Evolutionary conservation across 1,140 invertebrate species (phyloP).

Genomic region (Drosophila dunni): DNA sequence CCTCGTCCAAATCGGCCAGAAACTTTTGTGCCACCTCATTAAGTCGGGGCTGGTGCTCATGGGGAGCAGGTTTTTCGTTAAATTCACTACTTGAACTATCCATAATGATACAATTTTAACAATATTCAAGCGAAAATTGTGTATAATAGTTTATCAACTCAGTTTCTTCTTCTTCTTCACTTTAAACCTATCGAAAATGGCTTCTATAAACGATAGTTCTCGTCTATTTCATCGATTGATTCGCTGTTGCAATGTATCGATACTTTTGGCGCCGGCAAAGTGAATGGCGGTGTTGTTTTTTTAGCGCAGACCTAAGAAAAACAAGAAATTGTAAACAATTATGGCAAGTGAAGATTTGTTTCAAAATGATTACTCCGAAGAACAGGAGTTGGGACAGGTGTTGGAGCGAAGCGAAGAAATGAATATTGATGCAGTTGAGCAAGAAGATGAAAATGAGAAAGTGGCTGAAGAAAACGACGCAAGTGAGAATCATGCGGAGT

Average conservation of each 20-base stretch:
- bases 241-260: background rate
- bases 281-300: slow-evolving; percentile 4
- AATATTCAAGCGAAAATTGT: slow-evolving; percentile 47
- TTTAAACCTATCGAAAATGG: slow-evolving; percentile 12
- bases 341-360: slow-evolving; percentile 72
- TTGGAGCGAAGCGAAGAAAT: slow-evolving; percentile 13
- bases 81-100: slow-evolving; percentile 58
- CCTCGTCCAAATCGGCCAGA: slow-evolving; percentile 72
- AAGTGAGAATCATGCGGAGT: background rate
- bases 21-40: slow-evolving; percentile 79
- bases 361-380: slow-evolving; percentile 57
- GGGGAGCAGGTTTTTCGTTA: slow-evolving; percentile 52
- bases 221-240: slow-evolving; percentile 2
- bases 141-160: slow-evolving; percentile 52
- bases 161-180: slow-evolving; percentile 18
- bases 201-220: slow-evolving; percentile 7
- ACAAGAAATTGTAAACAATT: slow-evolving; percentile 22
- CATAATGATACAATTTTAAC: slow-evolving; percentile 36
- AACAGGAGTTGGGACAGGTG: slow-evolving; percentile 40
- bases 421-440: slow-evolving; percentile 5
- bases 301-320: background rate
- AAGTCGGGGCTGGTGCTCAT: slow-evolving; percentile 71
- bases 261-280: slow-evolving; percentile 42
- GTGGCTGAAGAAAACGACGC: background rate
- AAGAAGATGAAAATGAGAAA: background rate